A percentile compares a stretch with the other conserved stretches of the same genome.
Evolutionary conservation across 92 coral and sea anemone species (phyloP).

Genomic region (Pocillopora meandrina): DNA sequence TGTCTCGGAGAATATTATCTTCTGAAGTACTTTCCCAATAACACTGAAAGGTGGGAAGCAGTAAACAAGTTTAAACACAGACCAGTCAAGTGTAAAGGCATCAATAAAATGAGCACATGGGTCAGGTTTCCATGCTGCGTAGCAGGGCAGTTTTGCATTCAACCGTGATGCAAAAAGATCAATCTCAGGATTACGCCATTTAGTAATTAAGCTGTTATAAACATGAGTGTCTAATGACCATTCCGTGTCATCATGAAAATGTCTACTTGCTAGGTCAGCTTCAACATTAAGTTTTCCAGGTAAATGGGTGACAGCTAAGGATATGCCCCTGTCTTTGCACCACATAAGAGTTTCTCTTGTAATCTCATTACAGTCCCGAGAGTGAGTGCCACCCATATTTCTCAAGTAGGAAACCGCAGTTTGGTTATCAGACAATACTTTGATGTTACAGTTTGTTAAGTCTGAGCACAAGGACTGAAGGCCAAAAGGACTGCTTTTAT

Average conservation of each 20-base stretch:
- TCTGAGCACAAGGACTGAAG: slow-evolving; percentile 33
- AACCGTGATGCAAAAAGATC: neutral
- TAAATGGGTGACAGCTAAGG: slow-evolving; percentile 28
- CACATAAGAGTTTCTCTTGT: slow-evolving; percentile 43
- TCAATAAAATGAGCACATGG: slow-evolving; percentile 52
- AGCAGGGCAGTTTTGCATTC: slow-evolving; percentile 50
- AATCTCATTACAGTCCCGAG: slow-evolving; percentile 26
- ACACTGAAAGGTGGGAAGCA: slow-evolving; percentile 16
- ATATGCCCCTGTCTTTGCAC: slow-evolving; percentile 29
- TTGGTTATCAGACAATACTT: slow-evolving; percentile 49
- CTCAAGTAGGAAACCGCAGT: slow-evolving; percentile 46
- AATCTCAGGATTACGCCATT: no score
- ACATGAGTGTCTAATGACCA: slow-evolving; percentile 13
- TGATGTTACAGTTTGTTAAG: slow-evolving; percentile 10
- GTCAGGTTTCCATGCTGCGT: slow-evolving; percentile 63
- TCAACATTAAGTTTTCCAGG: slow-evolving; percentile 43
- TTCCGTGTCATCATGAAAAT: slow-evolving; percentile 42
- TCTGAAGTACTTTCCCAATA: slow-evolving; percentile 5
- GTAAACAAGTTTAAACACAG: neutral
- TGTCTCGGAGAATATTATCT: neutral
- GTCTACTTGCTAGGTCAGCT: slow-evolving; percentile 53
- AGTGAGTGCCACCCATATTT: slow-evolving; percentile 57
- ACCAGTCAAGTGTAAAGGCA: slow-evolving; percentile 55
- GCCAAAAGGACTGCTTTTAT: slow-evolving; percentile 48
- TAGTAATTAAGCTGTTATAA: neutral